Base-by-base conservation (phyloP, 2,888 invertebrate species). In the Trachelus tabidus region DNA sequence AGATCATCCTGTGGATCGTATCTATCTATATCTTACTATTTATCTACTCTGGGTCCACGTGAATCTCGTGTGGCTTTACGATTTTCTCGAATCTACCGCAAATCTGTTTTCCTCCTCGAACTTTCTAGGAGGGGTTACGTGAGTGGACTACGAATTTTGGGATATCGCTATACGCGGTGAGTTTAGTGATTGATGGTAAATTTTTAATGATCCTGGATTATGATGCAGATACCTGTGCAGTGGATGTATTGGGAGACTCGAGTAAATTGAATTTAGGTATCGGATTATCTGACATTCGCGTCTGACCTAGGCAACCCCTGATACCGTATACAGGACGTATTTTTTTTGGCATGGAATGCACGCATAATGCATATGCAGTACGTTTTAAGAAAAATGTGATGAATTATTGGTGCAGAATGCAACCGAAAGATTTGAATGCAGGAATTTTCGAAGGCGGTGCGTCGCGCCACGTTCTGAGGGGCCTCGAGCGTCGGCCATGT, bases 401-500 rank as follows among this genome's bases (percentile, higher is more conserved):
- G 56, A 56, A 23, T 56, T 56, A 56, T 23, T 56, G 23, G 23
- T 9, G 56, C 56, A 56, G 56, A 56, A 56, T 56, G 23, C 56
- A 56, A 56, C 56, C 56, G 56, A 56, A 56, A 56, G 56, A 56
- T 56, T 56, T 56, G 56, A 56, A 56, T 56, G 56, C 56, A 56
- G 56, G 56, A 56, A 56, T 56, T 56, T 56, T 56, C 56, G 56
- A 56, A 56, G 56, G 56, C 56, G 56, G 56, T 56, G 56, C 56
- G 56, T 56, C 56, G 56, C 56, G 56, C 56, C 56, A 56, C 56
- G 56, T 56, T 56, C 56, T 56, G 23, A 56, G 56, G 73, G 75
- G 79, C 76, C 31, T 34, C 81, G 81, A 83, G 82, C 79, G 87
- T 85, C 90, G 83, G 90, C 90, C 90, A 90, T 90, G 87, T 87